A percentile compares a stretch with the other conserved stretches of the same genome.
Conservation (phyloP, 2,797 vertebrate genomes). For the Amphiprion clarkii region DNA sequence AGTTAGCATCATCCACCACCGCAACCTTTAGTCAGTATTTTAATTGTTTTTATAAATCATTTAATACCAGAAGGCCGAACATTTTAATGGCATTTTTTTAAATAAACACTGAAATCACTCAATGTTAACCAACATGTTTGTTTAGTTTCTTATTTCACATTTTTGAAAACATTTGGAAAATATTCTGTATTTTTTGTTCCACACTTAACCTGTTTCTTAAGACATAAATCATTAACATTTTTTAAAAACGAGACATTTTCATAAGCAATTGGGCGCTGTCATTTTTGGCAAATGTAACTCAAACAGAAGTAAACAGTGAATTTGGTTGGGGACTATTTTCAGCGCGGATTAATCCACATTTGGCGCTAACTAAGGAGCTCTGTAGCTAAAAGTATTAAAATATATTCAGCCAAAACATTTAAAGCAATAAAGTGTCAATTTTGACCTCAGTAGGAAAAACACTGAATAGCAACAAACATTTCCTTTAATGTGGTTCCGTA, state of each 20-base stretch:
- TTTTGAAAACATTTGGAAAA: not conserved
- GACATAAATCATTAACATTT: not conserved
- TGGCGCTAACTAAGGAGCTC: not conserved
- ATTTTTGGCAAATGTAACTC: not conserved
- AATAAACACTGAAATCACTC: not conserved
- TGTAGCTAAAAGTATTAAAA: not conserved
- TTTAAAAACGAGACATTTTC: not conserved
- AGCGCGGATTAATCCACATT: not conserved
- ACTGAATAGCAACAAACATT: not conserved
- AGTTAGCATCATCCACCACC: not conserved
- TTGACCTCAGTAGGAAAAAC: not conserved
- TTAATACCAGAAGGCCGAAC: too few relatives aligned
- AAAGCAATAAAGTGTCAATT: not conserved
- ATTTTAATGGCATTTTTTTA: too few relatives aligned
- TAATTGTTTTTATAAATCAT: not conserved
- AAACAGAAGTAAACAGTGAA: not conserved
- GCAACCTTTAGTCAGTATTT: not conserved
- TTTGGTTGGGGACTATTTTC: too few relatives aligned
- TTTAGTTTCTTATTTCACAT: conserved; percentile 6
- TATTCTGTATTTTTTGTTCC: not conserved
- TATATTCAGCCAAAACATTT: not conserved
- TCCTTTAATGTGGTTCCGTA: not conserved
- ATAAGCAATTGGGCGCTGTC: not conserved
- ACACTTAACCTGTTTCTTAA: not conserved
- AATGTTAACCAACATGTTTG: not conserved